Evolutionary conservation across 2,797 vertebrate species (phyloP).

Genomic region (Pagetopsis macropterus): DNA sequence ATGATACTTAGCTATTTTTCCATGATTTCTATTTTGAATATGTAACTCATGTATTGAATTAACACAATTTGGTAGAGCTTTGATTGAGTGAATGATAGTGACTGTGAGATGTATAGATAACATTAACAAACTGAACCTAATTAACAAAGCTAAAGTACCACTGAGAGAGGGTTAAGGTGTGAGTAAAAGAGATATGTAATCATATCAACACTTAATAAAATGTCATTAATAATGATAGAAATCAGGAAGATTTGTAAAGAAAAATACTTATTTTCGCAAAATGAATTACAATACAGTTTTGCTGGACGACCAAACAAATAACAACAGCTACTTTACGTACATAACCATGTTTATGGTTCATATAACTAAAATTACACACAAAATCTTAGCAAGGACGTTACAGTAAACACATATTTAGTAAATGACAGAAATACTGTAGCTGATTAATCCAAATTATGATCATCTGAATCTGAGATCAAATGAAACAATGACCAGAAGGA

Average conservation of each 20-base stretch:
- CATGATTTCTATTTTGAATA: neutral
- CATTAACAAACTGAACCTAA: neutral
- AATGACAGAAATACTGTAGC: neutral
- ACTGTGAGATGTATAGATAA: neutral
- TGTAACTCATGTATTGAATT: neutral
- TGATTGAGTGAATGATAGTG: neutral
- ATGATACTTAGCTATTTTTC: neutral
- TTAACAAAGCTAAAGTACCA: neutral
- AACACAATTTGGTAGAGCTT: neutral
- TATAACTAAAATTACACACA: neutral
- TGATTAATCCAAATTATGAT: neutral
- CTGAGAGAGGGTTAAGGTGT: neutral
- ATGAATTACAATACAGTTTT: neutral
- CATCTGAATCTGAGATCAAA: conserved; percentile 22
- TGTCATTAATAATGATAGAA: neutral
- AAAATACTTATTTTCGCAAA: neutral
- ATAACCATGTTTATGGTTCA: neutral
- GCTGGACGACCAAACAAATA: neutral
- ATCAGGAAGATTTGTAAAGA: neutral
- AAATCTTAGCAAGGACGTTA: neutral
- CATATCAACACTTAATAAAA: too few species aligned
- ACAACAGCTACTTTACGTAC: neutral
- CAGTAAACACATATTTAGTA: neutral
- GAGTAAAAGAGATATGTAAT: neutral
- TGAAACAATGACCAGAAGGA: conserved; percentile 49